A percentile compares a stretch with the other conserved stretches of the same genome.
Evolutionary conservation across 1,140 invertebrate genomes (phyloP).

Genomic region (Agraylea sexmaculata): DNA sequence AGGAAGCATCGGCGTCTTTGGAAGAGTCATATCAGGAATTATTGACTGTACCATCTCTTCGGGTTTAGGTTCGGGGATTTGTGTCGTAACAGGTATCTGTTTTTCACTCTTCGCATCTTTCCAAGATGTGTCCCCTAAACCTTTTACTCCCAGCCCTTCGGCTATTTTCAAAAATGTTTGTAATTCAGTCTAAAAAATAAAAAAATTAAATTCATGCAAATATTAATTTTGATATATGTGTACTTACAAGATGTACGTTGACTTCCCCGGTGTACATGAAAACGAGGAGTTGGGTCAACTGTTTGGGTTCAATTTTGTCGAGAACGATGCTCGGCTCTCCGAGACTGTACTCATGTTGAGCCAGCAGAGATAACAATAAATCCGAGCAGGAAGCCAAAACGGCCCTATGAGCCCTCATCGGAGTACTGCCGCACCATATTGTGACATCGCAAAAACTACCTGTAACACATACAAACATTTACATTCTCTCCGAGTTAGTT

Average conservation of each 20-base stretch:
- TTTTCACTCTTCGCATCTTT: conserved; percentile 43
- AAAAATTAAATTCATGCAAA: conserved; percentile 6
- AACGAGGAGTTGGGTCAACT: conserved; percentile 68
- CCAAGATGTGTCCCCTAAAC: conserved; percentile 79
- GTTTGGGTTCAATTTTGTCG: conserved; percentile 63
- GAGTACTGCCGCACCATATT: conserved; percentile 77
- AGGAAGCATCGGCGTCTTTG: too few relatives aligned
- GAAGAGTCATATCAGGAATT: too few relatives aligned
- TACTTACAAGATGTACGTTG: conserved; percentile 82
- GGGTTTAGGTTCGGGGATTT: too few relatives aligned
- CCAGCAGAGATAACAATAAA: conserved; percentile 77
- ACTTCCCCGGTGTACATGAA: conserved; percentile 96
- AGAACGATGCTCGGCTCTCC: conserved; percentile 40
- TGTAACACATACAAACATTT: conserved; percentile 25
- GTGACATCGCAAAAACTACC: conserved; percentile 87
- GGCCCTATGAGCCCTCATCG: conserved; percentile 73
- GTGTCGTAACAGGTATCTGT: too few relatives aligned
- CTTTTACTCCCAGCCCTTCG: conserved; percentile 83
- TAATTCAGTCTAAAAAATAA: conserved; percentile 55
- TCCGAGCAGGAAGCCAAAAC: conserved; percentile 66
- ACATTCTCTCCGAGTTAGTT: not conserved
- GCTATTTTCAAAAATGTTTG: conserved; percentile 80
- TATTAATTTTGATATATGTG: conserved; percentile 2
- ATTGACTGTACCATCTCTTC: too few relatives aligned
- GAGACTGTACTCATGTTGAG: conserved; percentile 59